phyloP scores from a whole-genome alignment of 1,140 invertebrate species.

The Neodiprion pinetum region DNA sequence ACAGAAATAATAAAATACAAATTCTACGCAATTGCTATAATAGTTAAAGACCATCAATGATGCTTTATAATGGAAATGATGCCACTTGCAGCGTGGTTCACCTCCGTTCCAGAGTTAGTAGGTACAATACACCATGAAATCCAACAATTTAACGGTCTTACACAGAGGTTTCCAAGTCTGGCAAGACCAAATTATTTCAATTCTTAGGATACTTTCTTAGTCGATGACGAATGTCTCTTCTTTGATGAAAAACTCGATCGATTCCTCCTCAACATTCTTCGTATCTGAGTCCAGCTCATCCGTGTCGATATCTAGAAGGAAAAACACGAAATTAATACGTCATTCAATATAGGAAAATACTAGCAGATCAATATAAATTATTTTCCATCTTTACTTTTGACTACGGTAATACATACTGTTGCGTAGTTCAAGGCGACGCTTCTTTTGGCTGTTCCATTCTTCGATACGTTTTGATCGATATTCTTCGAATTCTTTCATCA shows the following conservation, averaged over 20 bases:
- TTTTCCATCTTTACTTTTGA: slow-evolving; percentile 9
- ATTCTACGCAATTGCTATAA: slow-evolving; percentile 31
- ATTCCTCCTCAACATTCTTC: slow-evolving; percentile 92
- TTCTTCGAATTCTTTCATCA: slow-evolving; percentile 89
- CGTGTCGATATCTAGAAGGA: slow-evolving; percentile 85
- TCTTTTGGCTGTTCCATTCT: slow-evolving; percentile 80
- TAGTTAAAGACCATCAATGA: neutral
- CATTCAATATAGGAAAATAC: slow-evolving; percentile 24
- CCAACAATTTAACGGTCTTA: slow-evolving; percentile 21
- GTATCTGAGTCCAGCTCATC: slow-evolving; percentile 87
- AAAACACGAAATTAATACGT: slow-evolving; percentile 31
- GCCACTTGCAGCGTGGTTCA: too few species aligned
- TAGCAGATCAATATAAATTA: slow-evolving; percentile 19
- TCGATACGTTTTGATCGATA: slow-evolving; percentile 77
- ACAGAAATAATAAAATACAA: slow-evolving; percentile 27
- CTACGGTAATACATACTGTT: slow-evolving; percentile 72
- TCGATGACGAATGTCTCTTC: slow-evolving; percentile 88
- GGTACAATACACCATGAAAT: neutral
- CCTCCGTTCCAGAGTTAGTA: too few species aligned
- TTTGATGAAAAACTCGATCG: slow-evolving; percentile 97
- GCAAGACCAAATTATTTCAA: slow-evolving; percentile 26
- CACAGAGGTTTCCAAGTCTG: slow-evolving; percentile 41
- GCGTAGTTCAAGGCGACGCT: slow-evolving; percentile 82
- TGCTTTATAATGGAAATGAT: too few species aligned
- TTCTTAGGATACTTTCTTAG: slow-evolving; percentile 36